phyloP scores from a whole-genome alignment of 1,140 invertebrate genomes.

The Pomacea maculata region DNA sequence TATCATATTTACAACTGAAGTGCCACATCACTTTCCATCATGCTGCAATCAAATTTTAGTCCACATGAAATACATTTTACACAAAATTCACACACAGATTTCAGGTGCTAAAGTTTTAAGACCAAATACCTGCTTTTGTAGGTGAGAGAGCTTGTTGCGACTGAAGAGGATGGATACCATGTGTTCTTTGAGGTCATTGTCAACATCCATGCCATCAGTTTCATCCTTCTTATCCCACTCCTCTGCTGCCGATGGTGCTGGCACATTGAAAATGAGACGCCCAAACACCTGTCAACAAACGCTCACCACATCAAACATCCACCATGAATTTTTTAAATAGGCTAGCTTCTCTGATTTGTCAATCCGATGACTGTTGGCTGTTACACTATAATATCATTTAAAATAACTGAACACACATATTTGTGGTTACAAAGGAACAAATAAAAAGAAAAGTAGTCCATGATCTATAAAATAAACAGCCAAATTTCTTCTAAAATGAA shows the following conservation, averaged over 20 bases:
- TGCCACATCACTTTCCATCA: too few species aligned
- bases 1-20: too few species aligned
- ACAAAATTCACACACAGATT: too few species aligned
- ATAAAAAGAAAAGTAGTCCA: neutral
- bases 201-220: slow-evolving; percentile 62
- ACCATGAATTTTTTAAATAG: too few species aligned
- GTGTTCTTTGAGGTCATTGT: slow-evolving; percentile 91
- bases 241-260: slow-evolving; percentile 32
- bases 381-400: too few species aligned
- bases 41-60: too few species aligned
- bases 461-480: neutral
- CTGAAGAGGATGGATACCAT: slow-evolving; percentile 97
- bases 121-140: slow-evolving; percentile 86
- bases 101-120: too few species aligned
- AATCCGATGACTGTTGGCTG: too few species aligned
- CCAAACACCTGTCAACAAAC: slow-evolving; percentile 81
- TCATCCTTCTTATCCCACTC: slow-evolving; percentile 64
- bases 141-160: slow-evolving; percentile 89
- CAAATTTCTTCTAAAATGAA: neutral
- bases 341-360: too few species aligned
- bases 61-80: too few species aligned
- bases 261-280: slow-evolving; percentile 74
- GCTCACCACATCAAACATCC: neutral
- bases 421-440: too few species aligned
- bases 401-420: too few species aligned